Base-by-base conservation (phyloP, 2,797 vertebrate species). In the Rachycentron canadum region DNA sequence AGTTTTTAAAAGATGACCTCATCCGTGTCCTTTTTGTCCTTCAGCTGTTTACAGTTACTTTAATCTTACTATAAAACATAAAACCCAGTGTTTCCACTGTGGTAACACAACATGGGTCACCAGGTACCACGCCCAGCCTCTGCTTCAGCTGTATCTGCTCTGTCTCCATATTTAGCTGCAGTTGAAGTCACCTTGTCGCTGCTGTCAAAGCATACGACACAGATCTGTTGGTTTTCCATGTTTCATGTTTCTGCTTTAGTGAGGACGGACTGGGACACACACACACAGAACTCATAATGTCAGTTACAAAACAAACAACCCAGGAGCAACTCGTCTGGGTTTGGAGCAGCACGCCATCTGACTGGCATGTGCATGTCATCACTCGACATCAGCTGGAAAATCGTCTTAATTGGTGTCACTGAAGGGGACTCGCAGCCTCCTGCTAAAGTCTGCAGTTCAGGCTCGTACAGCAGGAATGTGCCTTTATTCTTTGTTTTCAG, bases 331-430 rank as follows among this genome's bases (percentile, higher is more conserved):
- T 28, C 5, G 1, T 65, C 34, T 4, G n/a, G 4, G 53, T 66
- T 16, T 25, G 28, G 32, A 58, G 53, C 69, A 11, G 41, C 38
- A 6, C 8, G 5, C 23, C 17, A 7, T 41, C 69, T 23, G 56
- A 71, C 65, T 63, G 81, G 78, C 74, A 62, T 63, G 6, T 28
- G 23, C 47, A 13, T 45, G 72, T 69, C 82, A 78, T n/a, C 58
- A 2, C 30, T 69, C n/a, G 0, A 76, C 73, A 58, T 84, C 65
- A 7, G 64, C n/a, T 10, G 32, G 11, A 1, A 64, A 80, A 88
- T 88, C 63, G 5, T 52, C 30, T 79, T 88, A 79, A 84, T 79
- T 71, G 61, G 77, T 55, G 62, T 83, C 73, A 49, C 68, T 73
- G 74, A 57, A 26, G 60, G 45, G 50, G 30, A 12, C 12, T 8